Evolutionary conservation across 2,113 vertebrate genomes (phyloP).

Genomic region (Anguilla rostrata): DNA sequence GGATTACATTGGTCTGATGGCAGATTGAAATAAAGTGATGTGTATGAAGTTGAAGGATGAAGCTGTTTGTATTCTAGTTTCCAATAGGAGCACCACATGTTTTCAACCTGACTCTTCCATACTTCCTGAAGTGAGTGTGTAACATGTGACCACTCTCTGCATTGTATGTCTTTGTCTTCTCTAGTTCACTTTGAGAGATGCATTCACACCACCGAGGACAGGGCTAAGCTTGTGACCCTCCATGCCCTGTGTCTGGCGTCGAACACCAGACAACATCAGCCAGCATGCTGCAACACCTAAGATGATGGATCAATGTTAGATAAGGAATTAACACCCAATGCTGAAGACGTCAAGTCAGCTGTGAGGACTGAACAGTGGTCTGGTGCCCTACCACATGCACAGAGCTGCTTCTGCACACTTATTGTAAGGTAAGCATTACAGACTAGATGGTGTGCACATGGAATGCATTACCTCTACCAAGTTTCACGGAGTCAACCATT

Average conservation of each 20-base stretch:
- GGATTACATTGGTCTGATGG: neutral
- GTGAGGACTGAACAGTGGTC: neutral
- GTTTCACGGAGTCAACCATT: neutral
- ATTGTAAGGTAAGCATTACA: neutral
- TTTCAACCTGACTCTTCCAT: neutral
- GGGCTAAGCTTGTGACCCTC: conserved; percentile 19
- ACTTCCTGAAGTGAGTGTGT: neutral
- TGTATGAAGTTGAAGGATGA: neutral
- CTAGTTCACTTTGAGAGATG: neutral
- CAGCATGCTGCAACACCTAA: neutral
- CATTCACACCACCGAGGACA: conserved; percentile 13
- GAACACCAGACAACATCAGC: neutral
- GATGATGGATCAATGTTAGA: conserved; percentile 38
- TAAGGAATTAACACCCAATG: conserved; percentile 37
- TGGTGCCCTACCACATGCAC: neutral
- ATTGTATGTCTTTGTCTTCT: neutral
- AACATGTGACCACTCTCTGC: neutral
- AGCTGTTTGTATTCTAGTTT: neutral
- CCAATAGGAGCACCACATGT: neutral
- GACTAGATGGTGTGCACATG: neutral
- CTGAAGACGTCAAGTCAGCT: conserved; percentile 44
- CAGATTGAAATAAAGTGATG: neutral
- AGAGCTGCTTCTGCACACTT: neutral
- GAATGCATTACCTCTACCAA: neutral
- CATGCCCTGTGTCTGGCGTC: conserved; percentile 21